These are phyloP conservation scores for Littorina saxatilis DNA, from an alignment of 1,140 invertebrate genomes.

Conservation along the genomic window DNA sequence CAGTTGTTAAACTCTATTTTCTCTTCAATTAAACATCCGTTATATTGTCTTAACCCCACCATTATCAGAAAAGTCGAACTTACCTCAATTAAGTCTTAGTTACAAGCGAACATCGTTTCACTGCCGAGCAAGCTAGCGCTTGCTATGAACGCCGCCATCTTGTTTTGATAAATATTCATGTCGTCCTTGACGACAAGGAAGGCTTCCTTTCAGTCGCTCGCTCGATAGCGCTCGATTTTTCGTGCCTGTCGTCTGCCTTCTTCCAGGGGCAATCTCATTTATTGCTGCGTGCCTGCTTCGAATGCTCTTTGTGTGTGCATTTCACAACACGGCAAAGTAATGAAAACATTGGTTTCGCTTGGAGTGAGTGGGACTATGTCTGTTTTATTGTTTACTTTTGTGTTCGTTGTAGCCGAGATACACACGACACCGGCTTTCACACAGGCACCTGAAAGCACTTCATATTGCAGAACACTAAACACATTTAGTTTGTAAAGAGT, in stretches of 20 bases:
- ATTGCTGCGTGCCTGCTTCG: neutral
- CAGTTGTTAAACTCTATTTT: too few relatives aligned
- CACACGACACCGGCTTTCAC: too few relatives aligned
- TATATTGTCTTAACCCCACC: neutral
- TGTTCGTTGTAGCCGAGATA: too few relatives aligned
- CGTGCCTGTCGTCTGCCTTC: neutral
- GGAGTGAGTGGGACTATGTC: too few relatives aligned
- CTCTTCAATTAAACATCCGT: neutral
- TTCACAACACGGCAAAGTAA: neutral
- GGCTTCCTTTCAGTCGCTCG: neutral
- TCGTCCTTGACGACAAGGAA: conserved; percentile 22
- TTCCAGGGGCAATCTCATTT: too few relatives aligned
- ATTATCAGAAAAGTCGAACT: too few relatives aligned
- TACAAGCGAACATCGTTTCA: neutral
- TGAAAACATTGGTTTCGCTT: neutral
- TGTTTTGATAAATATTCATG: conserved; percentile 28
- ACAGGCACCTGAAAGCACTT: neutral
- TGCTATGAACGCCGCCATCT: conserved; percentile 14
- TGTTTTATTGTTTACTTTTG: neutral
- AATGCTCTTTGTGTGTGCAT: neutral
- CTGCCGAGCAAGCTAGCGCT: neutral
- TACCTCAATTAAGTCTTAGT: too few relatives aligned
- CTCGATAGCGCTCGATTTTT: too few relatives aligned
- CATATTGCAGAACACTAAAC: neutral
- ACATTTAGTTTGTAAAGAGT: too few relatives aligned